Base-by-base conservation (phyloP, 2,888 invertebrate species). In the Drosophila mercatorum region DNA sequence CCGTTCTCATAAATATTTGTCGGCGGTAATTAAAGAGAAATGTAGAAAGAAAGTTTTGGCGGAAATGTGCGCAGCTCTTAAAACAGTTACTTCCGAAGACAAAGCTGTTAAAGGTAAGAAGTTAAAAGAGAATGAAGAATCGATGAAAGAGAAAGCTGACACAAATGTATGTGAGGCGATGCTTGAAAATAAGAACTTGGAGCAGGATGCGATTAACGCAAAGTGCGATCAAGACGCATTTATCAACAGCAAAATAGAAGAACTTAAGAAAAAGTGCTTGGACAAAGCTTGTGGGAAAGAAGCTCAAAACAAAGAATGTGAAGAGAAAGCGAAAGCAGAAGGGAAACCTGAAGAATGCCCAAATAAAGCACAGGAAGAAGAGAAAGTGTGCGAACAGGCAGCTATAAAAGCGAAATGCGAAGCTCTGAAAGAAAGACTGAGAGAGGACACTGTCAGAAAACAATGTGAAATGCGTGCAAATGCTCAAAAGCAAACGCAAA, bases 1-100 rank as follows among this genome's bases (percentile, higher is more conserved):
- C 1, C 3, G 36, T 14, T 51, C 47, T 53, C 58, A 52, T 5
- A 51, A 78, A 40, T 56, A 31, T 6, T 17, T 65, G 2, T 28
- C 26, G 7, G 11, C 43, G 0, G 11, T 47, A n/a, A 52, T 76
- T 34, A 31, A 36, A 4, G 14, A 22, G n/a, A 7, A 38, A 12
- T 73, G 79, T 11, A 59, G 10, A 57, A 44, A 2, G 1, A 76
- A 71, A 53, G 49, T 71, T 2, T 14, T 63, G 8, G 2, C 34
- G 1, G n/a, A 60, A 52, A 53, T 74, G 10, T 76, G 71, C 26
- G 11, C 0, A 0, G 41, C 58, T 47, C 0, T 2, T 12, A 17
- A 11, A 11, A 5, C 17, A 55, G 1, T n/a, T 1, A n/a, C 1
- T 0, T 38, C 67, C n/a, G 34, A 60, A 10, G 38, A 14, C 3